These are phyloP conservation scores for Hesperophylax magnus DNA, from an alignment of 1,140 invertebrate genomes.

Conservation along the genomic window DNA sequence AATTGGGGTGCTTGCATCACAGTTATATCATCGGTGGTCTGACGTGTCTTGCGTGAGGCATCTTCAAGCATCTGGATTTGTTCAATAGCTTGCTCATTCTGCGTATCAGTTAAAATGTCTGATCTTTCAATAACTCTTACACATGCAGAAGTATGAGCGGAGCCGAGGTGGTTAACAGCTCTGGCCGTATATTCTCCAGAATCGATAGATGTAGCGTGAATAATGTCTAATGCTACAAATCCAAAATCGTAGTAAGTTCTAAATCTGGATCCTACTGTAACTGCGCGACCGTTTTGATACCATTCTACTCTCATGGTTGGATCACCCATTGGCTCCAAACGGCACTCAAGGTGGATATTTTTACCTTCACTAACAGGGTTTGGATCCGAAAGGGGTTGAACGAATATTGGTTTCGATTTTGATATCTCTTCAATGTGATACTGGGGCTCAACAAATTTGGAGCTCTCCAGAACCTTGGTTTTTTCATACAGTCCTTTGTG, in stretches of 20 bases:
- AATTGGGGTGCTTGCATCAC: conserved; percentile 89
- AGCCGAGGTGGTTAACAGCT: conserved; percentile 92
- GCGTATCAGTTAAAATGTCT: conserved; percentile 93
- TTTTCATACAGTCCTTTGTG: conserved; percentile 88
- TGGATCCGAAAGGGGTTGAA: conserved; percentile 86
- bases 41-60: conserved; percentile 79
- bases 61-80: conserved; percentile 96
- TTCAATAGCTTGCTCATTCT: conserved; percentile 95
- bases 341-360: conserved; percentile 91
- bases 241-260: conserved; percentile 97
- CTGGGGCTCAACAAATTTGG: conserved; percentile 87
- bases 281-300: conserved; percentile 92
- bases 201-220: conserved; percentile 89
- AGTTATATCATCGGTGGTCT: conserved; percentile 82
- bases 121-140: conserved; percentile 87
- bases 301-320: conserved; percentile 97
- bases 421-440: conserved; percentile 94
- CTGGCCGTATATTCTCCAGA: conserved; percentile 94
- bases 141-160: conserved; percentile 91
- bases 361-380: conserved; percentile 90
- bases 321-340: conserved; percentile 94
- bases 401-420: conserved; percentile 93
- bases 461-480: conserved; percentile 88
- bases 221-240: conserved; percentile 91
- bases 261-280: conserved; percentile 92